Evolutionary conservation across 2,797 vertebrate species (phyloP), one percentile per base, ranked within the genome.

Genomic region (Schizothorax lantsangensis): DNA sequence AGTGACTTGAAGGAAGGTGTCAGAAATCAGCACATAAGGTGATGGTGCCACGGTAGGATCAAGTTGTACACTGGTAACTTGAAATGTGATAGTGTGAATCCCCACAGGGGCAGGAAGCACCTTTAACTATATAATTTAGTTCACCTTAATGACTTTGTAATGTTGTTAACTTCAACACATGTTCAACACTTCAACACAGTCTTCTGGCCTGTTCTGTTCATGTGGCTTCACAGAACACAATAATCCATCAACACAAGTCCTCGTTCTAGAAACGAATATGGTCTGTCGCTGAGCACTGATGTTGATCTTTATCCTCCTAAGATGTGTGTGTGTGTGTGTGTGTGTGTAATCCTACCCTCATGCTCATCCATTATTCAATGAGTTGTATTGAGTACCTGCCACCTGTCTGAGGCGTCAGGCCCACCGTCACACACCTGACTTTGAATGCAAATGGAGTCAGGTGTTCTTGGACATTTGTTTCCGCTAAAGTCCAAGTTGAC

Each of bases 321-420:
- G 47, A 69, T 79, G n/a, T n/a, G n/a, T n/a, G n/a, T 69, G 4
- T 47, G 17, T 64, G 66, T 33, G 79, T 43, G 79, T 68, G 59
- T 47, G 64, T 43, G 38, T 79, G 81, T 69, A 80, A 85, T 88
- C 89, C 88, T 89, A 91, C 89, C 90, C 91, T 92, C 86, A 87
- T 91, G 90, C 79, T 90, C 92, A 95, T 95, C 91, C 94, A 95
- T 95, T 94, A 95, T 96, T 95, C 95, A 95, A 93, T 89, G 89
- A 91, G 93, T 89, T 93, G 94, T 93, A 95, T 94, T 93, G 94
- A 95, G 93, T 94, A 93, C 93, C 94, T 95, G 95, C 94, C 94
- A 95, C 95, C 94, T 95, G 94, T 93, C 91, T 91, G 90, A 91
- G 93, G 92, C 94, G 90, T 93, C 91, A 90, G 91, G 89, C 91